These are phyloP conservation scores for Brachystomella parvula DNA, from an alignment of 1,140 invertebrate species.

Conservation along the genomic window DNA sequence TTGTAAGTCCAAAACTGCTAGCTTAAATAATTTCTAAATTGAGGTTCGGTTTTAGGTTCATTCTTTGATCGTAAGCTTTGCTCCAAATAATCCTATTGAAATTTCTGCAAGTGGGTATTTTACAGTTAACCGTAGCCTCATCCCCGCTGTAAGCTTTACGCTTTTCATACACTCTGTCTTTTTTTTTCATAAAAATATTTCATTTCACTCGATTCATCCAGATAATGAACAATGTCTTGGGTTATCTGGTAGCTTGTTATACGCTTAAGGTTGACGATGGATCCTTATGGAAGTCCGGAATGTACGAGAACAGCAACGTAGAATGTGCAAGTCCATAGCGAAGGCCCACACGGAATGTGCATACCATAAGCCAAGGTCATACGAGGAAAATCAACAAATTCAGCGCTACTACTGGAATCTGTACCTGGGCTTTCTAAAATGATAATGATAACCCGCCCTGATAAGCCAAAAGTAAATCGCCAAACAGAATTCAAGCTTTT, in stretches of 20 bases:
- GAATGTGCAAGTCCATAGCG: too few relatives aligned
- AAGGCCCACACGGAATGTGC: too few relatives aligned
- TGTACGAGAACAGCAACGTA: too few relatives aligned
- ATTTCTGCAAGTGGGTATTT: neutral
- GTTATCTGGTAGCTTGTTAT: neutral
- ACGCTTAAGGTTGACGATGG: neutral
- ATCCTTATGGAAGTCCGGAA: neutral
- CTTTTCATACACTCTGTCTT: neutral
- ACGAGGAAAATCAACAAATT: too few relatives aligned
- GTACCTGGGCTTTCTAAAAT: too few relatives aligned
- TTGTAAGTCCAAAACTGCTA: neutral
- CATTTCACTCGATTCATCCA: neutral
- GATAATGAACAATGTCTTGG: neutral
- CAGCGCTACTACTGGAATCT: too few relatives aligned
- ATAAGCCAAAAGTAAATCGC: too few relatives aligned
- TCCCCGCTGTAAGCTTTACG: neutral
- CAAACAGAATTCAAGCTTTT: too few relatives aligned
- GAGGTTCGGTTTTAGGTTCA: slow-evolving; percentile 1
- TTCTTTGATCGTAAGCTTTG: neutral
- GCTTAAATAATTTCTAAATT: neutral
- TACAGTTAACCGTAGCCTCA: neutral
- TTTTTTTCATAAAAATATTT: too few relatives aligned
- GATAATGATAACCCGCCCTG: too few relatives aligned
- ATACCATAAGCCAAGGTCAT: too few relatives aligned
- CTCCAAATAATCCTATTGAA: neutral